Percentiles rank a stretch among this genome's conserved stretches.
Evolutionary conservation across 2,888 invertebrate genomes (phyloP).

Genomic region (Anodontia alba): DNA sequence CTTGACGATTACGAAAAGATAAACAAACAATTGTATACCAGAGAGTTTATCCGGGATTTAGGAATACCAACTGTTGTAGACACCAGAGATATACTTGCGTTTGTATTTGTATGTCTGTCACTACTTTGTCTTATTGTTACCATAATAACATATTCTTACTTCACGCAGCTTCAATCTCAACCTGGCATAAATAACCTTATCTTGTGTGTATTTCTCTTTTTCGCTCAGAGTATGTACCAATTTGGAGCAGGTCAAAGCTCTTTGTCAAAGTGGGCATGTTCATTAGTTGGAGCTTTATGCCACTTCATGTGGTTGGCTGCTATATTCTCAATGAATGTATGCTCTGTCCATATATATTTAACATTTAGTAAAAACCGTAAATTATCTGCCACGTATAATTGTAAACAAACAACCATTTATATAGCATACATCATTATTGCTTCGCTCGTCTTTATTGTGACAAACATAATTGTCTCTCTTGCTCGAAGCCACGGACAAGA

Average conservation of each 20-base stretch:
- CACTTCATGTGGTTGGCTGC: not conserved
- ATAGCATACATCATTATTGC: not conserved
- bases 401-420: not conserved
- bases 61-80: not conserved
- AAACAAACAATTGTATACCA: too few species aligned
- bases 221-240: not conserved
- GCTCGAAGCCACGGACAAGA: not conserved
- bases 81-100: not conserved
- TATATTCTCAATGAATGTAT: not conserved
- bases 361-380: not conserved
- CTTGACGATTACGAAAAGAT: too few species aligned
- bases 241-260: not conserved
- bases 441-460: not conserved
- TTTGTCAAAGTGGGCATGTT: not conserved
- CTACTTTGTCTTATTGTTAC: not conserved
- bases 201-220: not conserved
- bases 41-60: too few species aligned
- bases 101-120: not conserved
- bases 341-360: not conserved
- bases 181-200: not conserved
- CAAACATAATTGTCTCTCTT: not conserved
- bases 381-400: not conserved
- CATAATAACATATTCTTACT: not conserved
- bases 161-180: not conserved
- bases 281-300: not conserved